Conservation (phyloP, 2,797 vertebrate species). For the Loris lydekkerianus region DNA sequence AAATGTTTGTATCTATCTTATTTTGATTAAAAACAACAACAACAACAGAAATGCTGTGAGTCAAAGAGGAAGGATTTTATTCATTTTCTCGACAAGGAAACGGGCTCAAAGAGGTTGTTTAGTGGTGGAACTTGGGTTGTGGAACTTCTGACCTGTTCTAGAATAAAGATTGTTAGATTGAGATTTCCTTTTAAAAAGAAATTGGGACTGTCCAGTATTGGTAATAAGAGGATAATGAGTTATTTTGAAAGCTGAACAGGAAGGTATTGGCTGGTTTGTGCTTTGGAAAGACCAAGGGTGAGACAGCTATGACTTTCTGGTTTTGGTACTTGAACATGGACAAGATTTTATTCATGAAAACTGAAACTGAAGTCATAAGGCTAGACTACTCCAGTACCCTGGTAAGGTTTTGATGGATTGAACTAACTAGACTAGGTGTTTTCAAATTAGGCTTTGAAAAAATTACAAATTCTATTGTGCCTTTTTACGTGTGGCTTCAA, state of each 20-base stretch:
- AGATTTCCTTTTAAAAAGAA: constrained; percentile 42
- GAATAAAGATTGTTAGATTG: constrained; percentile 15
- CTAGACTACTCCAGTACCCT: background rate
- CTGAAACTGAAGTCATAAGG: constrained; percentile 15
- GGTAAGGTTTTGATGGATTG: constrained; percentile 31
- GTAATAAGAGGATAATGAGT: constrained; percentile 16
- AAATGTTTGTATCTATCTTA: background rate
- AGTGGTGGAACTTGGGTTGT: constrained; percentile 54
- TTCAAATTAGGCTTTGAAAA: constrained; percentile 71
- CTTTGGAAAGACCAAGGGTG: constrained; percentile 8
- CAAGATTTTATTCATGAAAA: constrained; percentile 46
- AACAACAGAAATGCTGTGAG: background rate
- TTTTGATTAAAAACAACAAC: constrained; percentile 43
- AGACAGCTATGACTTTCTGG: constrained; percentile 54
- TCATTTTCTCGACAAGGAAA: constrained; percentile 49
- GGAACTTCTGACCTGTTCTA: background rate
- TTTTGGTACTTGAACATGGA: constrained; percentile 39
- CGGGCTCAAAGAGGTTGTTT: constrained; percentile 32
- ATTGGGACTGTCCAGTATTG: background rate
- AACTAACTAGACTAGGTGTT: constrained; percentile 48
- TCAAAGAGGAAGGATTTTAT: background rate
- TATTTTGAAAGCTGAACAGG: constrained; percentile 38
- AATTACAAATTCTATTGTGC: constrained; percentile 49
- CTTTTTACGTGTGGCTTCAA: constrained; percentile 44
- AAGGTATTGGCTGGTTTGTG: constrained; percentile 36